Evolutionary conservation across 2,888 invertebrate genomes (phyloP).

Genomic region (Eupithecia exiguata): DNA sequence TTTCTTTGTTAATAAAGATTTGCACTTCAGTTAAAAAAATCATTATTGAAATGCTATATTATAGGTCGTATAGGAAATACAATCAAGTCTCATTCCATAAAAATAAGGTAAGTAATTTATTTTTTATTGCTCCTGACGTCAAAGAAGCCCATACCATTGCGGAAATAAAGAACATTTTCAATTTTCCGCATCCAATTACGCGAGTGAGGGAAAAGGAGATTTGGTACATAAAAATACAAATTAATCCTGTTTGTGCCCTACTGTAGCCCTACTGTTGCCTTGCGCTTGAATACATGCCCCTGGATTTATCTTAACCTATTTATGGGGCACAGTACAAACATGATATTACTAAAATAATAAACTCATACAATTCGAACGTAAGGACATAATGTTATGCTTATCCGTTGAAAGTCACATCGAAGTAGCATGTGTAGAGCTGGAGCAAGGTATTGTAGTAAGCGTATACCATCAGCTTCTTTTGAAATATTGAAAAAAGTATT

Average conservation of each 20-base stretch:
- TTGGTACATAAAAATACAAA: background rate
- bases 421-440: no score
- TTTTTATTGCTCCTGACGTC: background rate
- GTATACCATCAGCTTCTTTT: no score
- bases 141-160: background rate
- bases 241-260: background rate
- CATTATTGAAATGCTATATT: no score
- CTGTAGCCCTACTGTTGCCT: background rate
- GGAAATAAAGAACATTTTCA: background rate
- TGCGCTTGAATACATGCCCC: background rate
- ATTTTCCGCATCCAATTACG: conserved; percentile 2
- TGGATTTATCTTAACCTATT: background rate
- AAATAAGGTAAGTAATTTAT: background rate
- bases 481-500: no score
- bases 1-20: no score
- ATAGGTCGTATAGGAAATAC: no score
- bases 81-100: background rate
- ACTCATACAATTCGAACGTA: no score
- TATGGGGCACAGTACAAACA: background rate
- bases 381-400: no score
- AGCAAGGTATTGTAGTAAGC: no score
- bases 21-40: no score
- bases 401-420: no score
- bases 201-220: background rate
- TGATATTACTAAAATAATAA: no score